Conservation (phyloP, 2,797 vertebrate species). For the Lepus townsendii region DNA sequence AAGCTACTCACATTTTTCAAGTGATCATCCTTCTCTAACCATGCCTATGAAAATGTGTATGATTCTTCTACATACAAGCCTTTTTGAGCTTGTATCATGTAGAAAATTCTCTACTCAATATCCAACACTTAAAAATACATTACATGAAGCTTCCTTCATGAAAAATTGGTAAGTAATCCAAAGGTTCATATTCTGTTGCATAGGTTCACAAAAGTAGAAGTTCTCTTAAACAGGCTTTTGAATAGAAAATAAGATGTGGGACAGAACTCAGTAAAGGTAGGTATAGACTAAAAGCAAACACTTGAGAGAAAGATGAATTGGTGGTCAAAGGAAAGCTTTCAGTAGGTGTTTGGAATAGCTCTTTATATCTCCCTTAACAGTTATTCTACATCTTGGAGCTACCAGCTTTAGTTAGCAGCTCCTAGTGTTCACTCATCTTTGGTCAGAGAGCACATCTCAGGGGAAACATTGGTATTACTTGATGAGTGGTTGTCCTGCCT, state of each 20-base stretch:
- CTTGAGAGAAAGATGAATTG: neutral
- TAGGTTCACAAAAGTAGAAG: neutral
- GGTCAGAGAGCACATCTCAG: neutral
- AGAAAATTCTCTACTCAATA: neutral
- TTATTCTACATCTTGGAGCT: neutral
- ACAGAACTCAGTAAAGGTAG: neutral
- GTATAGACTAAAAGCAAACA: neutral
- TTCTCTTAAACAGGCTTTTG: constrained; percentile 1
- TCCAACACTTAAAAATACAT: neutral
- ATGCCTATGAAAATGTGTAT: neutral
- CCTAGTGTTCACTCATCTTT: neutral
- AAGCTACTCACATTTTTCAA: constrained; percentile 1
- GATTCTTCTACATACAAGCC: neutral
- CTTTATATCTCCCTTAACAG: neutral
- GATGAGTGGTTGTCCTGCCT: neutral
- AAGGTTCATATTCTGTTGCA: neutral
- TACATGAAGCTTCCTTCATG: neutral
- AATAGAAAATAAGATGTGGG: neutral
- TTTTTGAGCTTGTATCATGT: neutral
- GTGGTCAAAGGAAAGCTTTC: too few species aligned
- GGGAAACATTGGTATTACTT: neutral
- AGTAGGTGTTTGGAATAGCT: neutral
- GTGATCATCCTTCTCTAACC: neutral
- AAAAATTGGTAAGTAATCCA: neutral
- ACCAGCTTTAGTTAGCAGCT: neutral